Percentiles rank a stretch among this genome's conserved stretches.
Conservation (phyloP, 2,797 vertebrate genomes). For the Pseudochromis fuscus region DNA sequence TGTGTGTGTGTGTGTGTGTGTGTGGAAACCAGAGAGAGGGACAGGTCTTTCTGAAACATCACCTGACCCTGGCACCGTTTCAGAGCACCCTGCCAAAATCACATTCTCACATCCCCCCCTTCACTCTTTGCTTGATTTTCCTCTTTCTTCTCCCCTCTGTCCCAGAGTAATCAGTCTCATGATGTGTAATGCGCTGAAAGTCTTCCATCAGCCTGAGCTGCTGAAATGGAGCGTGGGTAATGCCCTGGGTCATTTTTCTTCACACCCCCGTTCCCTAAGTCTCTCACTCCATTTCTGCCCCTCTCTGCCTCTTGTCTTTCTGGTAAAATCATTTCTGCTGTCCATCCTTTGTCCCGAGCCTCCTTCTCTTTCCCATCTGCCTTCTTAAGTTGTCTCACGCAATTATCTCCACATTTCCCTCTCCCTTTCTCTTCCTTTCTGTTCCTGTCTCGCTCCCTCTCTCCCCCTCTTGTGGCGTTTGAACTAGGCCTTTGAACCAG, state of each 20-base stretch:
- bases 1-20: no score
- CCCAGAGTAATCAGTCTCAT: constrained; percentile 85
- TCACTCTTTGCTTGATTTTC: constrained; percentile 59
- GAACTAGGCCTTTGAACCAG: constrained; percentile 85
- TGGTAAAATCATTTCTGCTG: constrained; percentile 34
- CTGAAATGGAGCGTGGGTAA: constrained; percentile 83
- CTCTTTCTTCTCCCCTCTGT: constrained; percentile 70
- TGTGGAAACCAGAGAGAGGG: constrained; percentile 26
- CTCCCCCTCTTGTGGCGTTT: constrained; percentile 71
- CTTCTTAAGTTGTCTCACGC: constrained; percentile 63
- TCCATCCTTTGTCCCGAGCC: constrained; percentile 36
- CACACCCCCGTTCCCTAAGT: constrained; percentile 69
- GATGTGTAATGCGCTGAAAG: constrained; percentile 83
- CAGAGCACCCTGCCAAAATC: constrained; percentile 69
- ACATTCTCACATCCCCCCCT: constrained; percentile 66
- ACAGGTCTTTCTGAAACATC: constrained; percentile 69
- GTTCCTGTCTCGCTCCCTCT: constrained; percentile 39
- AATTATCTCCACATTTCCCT: constrained; percentile 45
- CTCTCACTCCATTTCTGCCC: constrained; percentile 45
- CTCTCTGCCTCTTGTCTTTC: constrained; percentile 43
- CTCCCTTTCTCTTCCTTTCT: constrained; percentile 40
- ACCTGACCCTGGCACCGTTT: constrained; percentile 82
- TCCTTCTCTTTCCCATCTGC: constrained; percentile 52
- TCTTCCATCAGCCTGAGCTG: constrained; percentile 78
- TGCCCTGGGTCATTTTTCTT: constrained; percentile 78